phyloP scores from a whole-genome alignment of 1,140 invertebrate genomes.

The Aradophagus sp. region DNA sequence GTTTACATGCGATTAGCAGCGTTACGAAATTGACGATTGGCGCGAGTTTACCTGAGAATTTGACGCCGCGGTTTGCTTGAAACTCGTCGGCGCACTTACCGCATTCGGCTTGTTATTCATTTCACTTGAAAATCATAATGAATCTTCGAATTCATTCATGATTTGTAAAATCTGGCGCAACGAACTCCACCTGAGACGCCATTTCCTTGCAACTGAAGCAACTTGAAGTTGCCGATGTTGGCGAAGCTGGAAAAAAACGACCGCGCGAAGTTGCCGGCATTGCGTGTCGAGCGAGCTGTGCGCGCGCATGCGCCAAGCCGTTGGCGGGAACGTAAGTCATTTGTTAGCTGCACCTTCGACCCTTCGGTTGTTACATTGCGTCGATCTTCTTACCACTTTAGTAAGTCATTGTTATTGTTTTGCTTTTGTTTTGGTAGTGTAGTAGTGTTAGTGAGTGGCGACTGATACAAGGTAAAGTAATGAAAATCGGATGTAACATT shows the following conservation, averaged over 20 bases:
- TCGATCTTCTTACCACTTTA: too few relatives aligned
- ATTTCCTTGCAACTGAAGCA: slow-evolving; percentile 71
- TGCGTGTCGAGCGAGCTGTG: slow-evolving; percentile 19
- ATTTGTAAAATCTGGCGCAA: slow-evolving; percentile 72
- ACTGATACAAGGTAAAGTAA: too few relatives aligned
- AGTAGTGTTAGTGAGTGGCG: too few relatives aligned
- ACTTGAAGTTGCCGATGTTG: slow-evolving; percentile 33
- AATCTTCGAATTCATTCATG: slow-evolving; percentile 73
- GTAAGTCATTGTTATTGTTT: too few relatives aligned
- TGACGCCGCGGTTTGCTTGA: slow-evolving; percentile 9
- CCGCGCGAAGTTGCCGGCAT: slow-evolving; percentile 9
- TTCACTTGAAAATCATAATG: slow-evolving; percentile 62
- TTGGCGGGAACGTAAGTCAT: too few relatives aligned
- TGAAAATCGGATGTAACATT: too few relatives aligned
- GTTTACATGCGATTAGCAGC: slow-evolving; percentile 71
- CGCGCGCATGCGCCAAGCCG: slow-evolving; percentile 1
- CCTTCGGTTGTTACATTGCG: too few relatives aligned
- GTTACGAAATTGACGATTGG: slow-evolving; percentile 39
- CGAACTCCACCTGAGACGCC: slow-evolving; percentile 74
- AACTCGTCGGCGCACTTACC: slow-evolving; percentile 62
- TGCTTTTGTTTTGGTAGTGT: too few relatives aligned
- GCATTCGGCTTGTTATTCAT: slow-evolving; percentile 53
- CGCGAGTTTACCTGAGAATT: not conserved
- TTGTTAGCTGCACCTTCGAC: too few relatives aligned
- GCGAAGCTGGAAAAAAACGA: slow-evolving; percentile 24